Conservation (phyloP, 2,797 vertebrate species). For the Centroberyx gerrardi region DNA sequence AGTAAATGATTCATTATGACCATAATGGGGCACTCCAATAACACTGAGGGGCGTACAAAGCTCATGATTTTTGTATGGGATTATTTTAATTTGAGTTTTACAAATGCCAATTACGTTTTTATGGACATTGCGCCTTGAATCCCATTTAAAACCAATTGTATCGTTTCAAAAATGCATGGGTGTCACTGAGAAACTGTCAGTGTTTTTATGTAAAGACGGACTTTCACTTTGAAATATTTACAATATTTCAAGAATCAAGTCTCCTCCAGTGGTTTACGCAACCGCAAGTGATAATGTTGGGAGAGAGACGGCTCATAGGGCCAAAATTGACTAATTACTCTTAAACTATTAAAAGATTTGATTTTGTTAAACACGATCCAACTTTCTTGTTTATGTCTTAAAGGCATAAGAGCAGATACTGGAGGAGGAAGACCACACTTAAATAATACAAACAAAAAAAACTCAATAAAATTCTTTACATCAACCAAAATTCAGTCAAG, state of each 20-base stretch:
- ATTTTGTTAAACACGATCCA: neutral
- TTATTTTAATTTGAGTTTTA: too few relatives aligned
- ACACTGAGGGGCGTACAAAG: too few relatives aligned
- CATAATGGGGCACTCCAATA: too few relatives aligned
- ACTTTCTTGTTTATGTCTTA: neutral
- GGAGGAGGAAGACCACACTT: neutral
- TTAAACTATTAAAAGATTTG: too few relatives aligned
- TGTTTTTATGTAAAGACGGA: slow-evolving; percentile 8
- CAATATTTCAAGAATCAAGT: slow-evolving; percentile 38
- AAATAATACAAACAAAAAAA: neutral
- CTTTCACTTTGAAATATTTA: slow-evolving; percentile 51
- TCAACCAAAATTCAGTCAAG: neutral
- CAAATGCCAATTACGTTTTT: too few relatives aligned
- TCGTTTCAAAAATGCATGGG: too few relatives aligned
- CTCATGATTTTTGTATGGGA: too few relatives aligned
- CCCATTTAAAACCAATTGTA: too few relatives aligned
- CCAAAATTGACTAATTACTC: neutral
- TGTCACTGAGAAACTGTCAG: too few relatives aligned
- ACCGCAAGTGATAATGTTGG: slow-evolving; percentile 2
- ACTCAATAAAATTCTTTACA: neutral
- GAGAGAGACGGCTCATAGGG: neutral
- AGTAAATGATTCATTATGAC: too few relatives aligned
- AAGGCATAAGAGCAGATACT: slow-evolving; percentile 12
- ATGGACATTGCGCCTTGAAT: too few relatives aligned
- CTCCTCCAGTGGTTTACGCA: slow-evolving; percentile 25